A percentile compares a stretch with the other conserved stretches of the same genome.
Evolutionary conservation across 2,888 invertebrate species (phyloP).

Genomic region (Amphipoea oculea): DNA sequence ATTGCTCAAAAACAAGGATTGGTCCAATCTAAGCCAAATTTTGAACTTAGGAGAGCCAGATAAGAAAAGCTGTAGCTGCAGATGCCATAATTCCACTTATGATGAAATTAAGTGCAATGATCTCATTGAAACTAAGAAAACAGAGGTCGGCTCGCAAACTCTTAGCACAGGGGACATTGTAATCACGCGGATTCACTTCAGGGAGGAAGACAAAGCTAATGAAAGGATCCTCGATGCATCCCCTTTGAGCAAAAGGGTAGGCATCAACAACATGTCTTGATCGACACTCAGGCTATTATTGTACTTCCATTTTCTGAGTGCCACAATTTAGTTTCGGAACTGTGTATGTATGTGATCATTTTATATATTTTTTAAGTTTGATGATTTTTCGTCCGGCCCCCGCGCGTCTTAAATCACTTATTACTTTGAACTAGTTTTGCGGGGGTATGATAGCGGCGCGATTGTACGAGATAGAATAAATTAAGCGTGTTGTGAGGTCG

Average conservation of each 20-base stretch:
- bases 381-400: slow-evolving; percentile 63
- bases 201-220: slow-evolving; percentile 87
- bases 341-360: slow-evolving; percentile 84
- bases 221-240: slow-evolving; percentile 88
- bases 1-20: slow-evolving; percentile 89
- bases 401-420: slow-evolving; percentile 68
- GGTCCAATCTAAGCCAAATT: slow-evolving; percentile 88
- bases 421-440: slow-evolving; percentile 73
- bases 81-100: slow-evolving; percentile 89
- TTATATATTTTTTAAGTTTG: slow-evolving; percentile 75
- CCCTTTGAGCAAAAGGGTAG: slow-evolving; percentile 83
- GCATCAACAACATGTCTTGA: slow-evolving; percentile 88
- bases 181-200: slow-evolving; percentile 94
- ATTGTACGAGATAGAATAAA: slow-evolving; percentile 84
- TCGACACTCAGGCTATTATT: slow-evolving; percentile 76
- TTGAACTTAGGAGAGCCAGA: slow-evolving; percentile 86
- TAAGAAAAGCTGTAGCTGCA: slow-evolving; percentile 89
- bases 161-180: slow-evolving; percentile 98
- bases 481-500: slow-evolving; percentile 84
- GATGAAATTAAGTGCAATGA: slow-evolving; percentile 84
- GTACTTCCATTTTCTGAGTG: slow-evolving; percentile 85
- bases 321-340: slow-evolving; percentile 84
- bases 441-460: slow-evolving; percentile 80
- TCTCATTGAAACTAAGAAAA: slow-evolving; percentile 86
- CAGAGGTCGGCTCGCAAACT: slow-evolving; percentile 94